phyloP scores from a whole-genome alignment of 2,888 invertebrate genomes.

The Drosophila diplacantha region DNA sequence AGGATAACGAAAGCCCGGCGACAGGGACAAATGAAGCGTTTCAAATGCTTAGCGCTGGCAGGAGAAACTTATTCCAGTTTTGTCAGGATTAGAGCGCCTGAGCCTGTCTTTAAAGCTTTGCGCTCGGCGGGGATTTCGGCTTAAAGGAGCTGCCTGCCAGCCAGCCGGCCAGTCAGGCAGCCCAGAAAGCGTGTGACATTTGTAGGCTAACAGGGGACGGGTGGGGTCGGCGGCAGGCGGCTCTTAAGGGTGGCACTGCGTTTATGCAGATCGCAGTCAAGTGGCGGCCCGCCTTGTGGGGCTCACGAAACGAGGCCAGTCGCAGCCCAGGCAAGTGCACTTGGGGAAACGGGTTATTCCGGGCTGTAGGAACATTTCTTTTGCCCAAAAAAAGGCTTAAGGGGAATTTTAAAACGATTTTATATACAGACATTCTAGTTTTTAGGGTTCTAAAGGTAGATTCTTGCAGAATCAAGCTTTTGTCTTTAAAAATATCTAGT shows the following conservation, averaged over 20 bases:
- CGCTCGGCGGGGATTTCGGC: conserved; percentile 30
- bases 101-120: conserved; percentile 34
- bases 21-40: conserved; percentile 34
- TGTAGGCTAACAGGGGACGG: neutral
- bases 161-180: conserved; percentile 2
- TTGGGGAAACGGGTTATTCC: neutral
- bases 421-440: accelerated
- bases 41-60: conserved; percentile 27
- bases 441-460: neutral
- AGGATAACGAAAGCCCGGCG: conserved; percentile 1
- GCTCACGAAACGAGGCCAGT: conserved; percentile 61
- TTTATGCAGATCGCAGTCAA: conserved; percentile 69
- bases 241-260: conserved; percentile 46
- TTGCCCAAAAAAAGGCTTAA: accelerated
- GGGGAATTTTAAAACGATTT: neutral
- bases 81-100: conserved; percentile 33
- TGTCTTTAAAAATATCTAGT: no score
- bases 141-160: conserved; percentile 23
- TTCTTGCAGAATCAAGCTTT: accelerated
- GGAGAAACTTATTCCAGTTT: conserved; percentile 38
- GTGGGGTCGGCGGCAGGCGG: neutral
- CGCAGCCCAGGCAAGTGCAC: conserved; percentile 17
- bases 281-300: conserved; percentile 50
- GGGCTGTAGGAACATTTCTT: neutral
- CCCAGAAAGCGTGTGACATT: conserved; percentile 25